Conservation (phyloP, 2,888 invertebrate genomes). For the Euplagia quadripunctaria region DNA sequence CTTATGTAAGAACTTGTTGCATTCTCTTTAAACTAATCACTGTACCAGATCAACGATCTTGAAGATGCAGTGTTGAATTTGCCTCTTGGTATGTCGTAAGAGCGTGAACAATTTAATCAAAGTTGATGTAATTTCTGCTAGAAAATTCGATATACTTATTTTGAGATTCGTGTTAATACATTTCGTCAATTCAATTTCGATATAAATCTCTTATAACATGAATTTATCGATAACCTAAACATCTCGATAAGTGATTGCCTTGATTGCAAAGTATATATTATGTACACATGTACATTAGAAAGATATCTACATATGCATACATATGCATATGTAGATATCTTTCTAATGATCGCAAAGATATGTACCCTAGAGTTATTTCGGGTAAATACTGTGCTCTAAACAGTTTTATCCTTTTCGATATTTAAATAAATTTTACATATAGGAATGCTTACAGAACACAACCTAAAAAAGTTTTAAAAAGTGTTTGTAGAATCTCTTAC, state of each 20-base stretch:
- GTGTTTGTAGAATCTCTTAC: no score
- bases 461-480: no score
- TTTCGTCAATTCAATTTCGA: neutral
- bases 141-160: neutral
- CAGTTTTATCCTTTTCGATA: no score
- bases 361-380: no score
- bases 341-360: no score
- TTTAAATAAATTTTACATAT: no score
- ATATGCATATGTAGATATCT: no score
- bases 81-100: conserved; percentile 23
- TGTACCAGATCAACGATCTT: conserved; percentile 23
- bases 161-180: neutral
- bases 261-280: neutral
- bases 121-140: neutral
- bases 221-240: neutral
- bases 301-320: no score
- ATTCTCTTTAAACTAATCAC: conserved; percentile 23
- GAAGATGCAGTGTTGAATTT: conserved; percentile 19
- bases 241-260: neutral
- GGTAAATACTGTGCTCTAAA: no score
- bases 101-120: conserved; percentile 1
- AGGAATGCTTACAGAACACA: no score
- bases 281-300: no score
- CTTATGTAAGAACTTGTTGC: conserved; percentile 27
- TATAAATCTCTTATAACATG: neutral